Evolutionary conservation across 2,797 vertebrate genomes (phyloP).

Genomic region (Taeniopygia guttata): DNA sequence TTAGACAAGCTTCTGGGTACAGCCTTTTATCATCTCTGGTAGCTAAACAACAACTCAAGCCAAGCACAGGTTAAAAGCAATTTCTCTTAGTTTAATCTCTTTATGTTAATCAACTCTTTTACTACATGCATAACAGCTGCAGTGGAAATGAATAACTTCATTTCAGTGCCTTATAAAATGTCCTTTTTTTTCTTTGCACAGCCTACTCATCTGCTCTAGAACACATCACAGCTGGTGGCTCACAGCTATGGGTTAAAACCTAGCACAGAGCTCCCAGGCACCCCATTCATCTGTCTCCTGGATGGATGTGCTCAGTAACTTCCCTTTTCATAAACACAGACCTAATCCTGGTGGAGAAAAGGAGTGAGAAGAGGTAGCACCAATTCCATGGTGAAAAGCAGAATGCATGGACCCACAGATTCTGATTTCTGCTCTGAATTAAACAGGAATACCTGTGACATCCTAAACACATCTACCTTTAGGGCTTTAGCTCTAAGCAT

Average conservation of each 20-base stretch:
- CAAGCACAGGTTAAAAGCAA: conserved; percentile 44
- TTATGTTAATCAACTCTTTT: conserved; percentile 54
- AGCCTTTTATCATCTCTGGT: conserved; percentile 6
- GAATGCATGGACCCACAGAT: background rate
- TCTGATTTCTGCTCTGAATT: background rate
- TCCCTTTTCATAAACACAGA: background rate
- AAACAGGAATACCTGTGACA: background rate
- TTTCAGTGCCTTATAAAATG: conserved; percentile 3
- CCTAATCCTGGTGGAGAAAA: background rate
- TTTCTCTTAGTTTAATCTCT: conserved; percentile 44
- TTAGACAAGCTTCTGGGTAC: background rate
- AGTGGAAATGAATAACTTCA: conserved; percentile 9
- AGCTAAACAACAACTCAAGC: conserved; percentile 4
- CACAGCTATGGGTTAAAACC: background rate
- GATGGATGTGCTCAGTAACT: background rate
- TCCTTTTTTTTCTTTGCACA: background rate
- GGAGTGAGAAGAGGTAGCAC: background rate
- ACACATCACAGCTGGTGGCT: conserved; percentile 6
- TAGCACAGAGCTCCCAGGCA: background rate
- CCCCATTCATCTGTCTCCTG: background rate
- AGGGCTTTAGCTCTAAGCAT: background rate
- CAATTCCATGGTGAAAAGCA: background rate
- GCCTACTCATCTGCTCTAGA: conserved; percentile 27
- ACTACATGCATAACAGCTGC: conserved; percentile 33
- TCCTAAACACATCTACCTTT: background rate